Percentiles rank a stretch among this genome's conserved stretches.
phyloP scores from a whole-genome alignment of 1,140 invertebrate genomes.

The Bombus ignitus region DNA sequence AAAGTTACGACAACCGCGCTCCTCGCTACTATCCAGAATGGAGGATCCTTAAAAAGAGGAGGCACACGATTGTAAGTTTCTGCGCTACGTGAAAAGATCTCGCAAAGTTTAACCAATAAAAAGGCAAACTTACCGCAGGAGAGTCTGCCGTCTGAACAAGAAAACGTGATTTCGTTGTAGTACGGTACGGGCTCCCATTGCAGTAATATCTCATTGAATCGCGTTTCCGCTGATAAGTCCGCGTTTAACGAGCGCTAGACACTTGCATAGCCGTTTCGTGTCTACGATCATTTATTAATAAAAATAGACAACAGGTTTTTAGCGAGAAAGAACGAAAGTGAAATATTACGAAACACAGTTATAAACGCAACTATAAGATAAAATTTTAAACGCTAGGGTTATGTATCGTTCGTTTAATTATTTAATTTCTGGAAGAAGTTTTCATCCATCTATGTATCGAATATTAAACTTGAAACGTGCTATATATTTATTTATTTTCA shows the following conservation, averaged over 20 bases:
- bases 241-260: background rate
- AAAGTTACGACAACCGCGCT: background rate
- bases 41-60: background rate
- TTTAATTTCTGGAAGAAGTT: too few species aligned
- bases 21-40: background rate
- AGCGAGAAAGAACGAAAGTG: too few species aligned
- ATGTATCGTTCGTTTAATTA: too few species aligned
- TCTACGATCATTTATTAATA: background rate
- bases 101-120: conserved; percentile 28
- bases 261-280: background rate
- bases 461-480: background rate
- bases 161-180: conserved; percentile 20
- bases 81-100: conserved; percentile 4
- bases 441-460: too few species aligned
- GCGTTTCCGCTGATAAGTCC: background rate
- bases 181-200: background rate
- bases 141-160: background rate
- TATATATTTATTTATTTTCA: background rate
- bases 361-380: too few species aligned
- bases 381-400: too few species aligned
- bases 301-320: too few species aligned
- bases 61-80: conserved; percentile 16
- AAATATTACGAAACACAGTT: too few species aligned
- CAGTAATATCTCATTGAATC: background rate
- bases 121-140: conserved; percentile 12